Base-by-base conservation (phyloP, 2,113 vertebrate genomes). In the Takifugu bimaculatus region DNA sequence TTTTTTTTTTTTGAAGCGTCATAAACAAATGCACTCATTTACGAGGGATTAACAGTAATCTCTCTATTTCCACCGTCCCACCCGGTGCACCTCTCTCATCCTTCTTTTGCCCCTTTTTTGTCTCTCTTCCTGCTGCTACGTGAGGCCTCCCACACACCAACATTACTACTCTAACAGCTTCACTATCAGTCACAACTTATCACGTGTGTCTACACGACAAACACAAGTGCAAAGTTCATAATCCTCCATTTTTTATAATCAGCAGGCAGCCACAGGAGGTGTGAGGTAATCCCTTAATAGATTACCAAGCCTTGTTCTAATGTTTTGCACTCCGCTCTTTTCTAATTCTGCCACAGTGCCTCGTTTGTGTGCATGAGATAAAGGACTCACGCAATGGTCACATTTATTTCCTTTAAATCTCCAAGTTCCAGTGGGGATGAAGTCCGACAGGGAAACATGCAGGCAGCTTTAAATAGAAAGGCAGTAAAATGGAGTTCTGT, bases 21-120 rank as follows among this genome's bases (percentile, higher is more conserved):
- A 90, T 90, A 92, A 91, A 90, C 90, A 91, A 90, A 91, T 91
- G 90, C 90, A 86, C 85, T 90, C 86, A 84, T 90, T 89, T 91
- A 82, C 76, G 72, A 77, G 75, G 83, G 90, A 92, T 92, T 91
- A 92, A 67, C 85, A 25, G 73, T 91, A 91, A 92, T 91, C 88
- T 89, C 85, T 80, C 88, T 89, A 85, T 89, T 89, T 88, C 82
- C 69, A 74, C 84, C 85, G 71, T 76, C 75, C 61, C 71, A 58
- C 4, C 77, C 70, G 54, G 14, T 35, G 54, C 65, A 71, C 65
- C 67, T 66, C 68, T 35, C 70, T n/a, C 45, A 5, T 49, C 29
- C 60, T 27, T 49, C 51, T 62, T 48, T 50, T 55, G 51, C 54
- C 50, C 52, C 45, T 9, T 44, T 43, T 56, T 57, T 10, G 35